Base-by-base conservation (phyloP, 2,888 invertebrate species). In the Escarpia spicata region DNA sequence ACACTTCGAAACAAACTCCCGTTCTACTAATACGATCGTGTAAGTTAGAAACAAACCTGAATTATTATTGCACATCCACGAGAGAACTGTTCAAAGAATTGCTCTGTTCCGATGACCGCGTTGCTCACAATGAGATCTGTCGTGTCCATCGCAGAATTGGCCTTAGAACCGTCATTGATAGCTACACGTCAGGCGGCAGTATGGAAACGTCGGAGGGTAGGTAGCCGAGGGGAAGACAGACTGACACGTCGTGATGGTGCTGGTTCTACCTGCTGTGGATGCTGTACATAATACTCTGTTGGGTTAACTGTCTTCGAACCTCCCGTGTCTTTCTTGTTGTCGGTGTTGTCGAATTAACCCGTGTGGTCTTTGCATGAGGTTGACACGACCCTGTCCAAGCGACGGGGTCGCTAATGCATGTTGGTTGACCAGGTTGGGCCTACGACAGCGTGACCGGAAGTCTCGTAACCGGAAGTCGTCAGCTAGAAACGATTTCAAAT, bases 91-190 rank as follows among this genome's bases (percentile, higher is more conserved):
- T 75, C 75, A 37, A 19, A 31, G 44, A 91, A 91, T 43, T 43
- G 91, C 37, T 91, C 19, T 91, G 43, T 91, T 91, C n/a, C 44
- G 90, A 15, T 91, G 90, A 90, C 52, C 91, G 58, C 37, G 91
- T 92, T 92, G 92, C 90, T 91, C 91, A 92, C 45, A n/a, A 19
- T 92, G n/a, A 91, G 91, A 91, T 43, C 19, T 91, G 44, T 90
- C 43, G 52, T 52, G 52, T 75, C 75, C 75, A 19, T 91, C 52
- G 15, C 92, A 93, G 93, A 92, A 92, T 93, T 92, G 93, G 93
- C 92, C 92, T 93, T 52, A 93, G 92, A 92, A 92, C 92, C 60
- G 91, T 93, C 89, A 93, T 93, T 90, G 93, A 93, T 58, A 92
- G 92, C 90, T 93, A 92, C 93, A 91, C 92, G 58, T 91, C 93